These are phyloP conservation scores for Dorcus hopei DNA, from an alignment of 2,888 invertebrate species.

Conservation along the genomic window DNA sequence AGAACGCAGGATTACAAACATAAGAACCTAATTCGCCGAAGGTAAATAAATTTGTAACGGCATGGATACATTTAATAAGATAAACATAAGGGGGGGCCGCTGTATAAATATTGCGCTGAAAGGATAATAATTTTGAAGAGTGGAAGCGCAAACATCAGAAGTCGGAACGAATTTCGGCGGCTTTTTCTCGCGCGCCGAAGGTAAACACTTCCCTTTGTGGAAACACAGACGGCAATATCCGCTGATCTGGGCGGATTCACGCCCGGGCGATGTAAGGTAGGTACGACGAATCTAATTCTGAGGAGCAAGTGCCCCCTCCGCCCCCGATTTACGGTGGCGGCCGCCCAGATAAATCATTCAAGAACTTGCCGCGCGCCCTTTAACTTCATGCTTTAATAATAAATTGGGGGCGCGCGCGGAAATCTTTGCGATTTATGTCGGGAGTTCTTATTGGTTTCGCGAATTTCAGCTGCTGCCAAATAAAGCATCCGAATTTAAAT, in stretches of 20 bases:
- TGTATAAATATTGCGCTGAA: no score
- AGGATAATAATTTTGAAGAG: background rate
- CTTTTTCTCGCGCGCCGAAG: background rate
- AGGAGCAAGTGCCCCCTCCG: background rate
- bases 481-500: slow-evolving; percentile 22
- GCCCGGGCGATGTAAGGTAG: background rate
- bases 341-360: background rate
- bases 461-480: slow-evolving; percentile 6
- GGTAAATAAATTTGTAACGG: no score
- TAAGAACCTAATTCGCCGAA: no score
- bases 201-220: background rate
- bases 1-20: no score
- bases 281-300: background rate
- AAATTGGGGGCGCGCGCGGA: background rate
- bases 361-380: background rate
- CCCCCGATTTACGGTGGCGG: background rate
- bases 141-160: background rate
- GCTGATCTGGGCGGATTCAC: background rate
- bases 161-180: background rate
- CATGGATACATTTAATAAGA: no score
- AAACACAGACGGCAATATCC: slow-evolving; percentile 3
- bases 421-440: slow-evolving; percentile 1
- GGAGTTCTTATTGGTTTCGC: background rate
- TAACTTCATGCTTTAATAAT: slow-evolving; percentile 1
- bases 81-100: no score